A percentile compares a stretch with the other conserved stretches of the same genome.
Evolutionary conservation across 2,113 vertebrate genomes (phyloP).

Genomic region (Salvator merianae): DNA sequence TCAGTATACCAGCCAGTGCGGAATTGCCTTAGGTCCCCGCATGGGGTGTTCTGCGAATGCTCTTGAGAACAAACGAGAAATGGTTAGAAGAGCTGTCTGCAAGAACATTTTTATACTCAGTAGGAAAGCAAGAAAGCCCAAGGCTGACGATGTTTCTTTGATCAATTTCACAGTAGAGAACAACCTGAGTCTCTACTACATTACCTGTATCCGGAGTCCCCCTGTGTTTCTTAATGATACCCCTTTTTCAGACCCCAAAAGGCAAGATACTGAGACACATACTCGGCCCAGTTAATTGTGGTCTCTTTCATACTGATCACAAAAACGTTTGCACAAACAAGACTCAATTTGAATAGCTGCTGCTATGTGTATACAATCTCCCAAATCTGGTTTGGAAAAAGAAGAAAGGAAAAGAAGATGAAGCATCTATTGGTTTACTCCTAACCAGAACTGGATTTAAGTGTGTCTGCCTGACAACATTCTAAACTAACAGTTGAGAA

Average conservation of each 20-base stretch:
- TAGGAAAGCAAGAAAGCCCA: not conserved
- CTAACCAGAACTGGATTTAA: not conserved
- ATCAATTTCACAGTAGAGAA: too few relatives aligned
- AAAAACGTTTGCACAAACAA: not conserved
- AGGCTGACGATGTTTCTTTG: not conserved
- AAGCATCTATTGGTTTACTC: not conserved
- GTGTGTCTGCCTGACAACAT: constrained; percentile 33
- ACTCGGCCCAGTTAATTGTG: not conserved
- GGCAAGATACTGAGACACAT: not conserved
- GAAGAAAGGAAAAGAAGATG: too few relatives aligned
- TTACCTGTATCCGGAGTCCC: not conserved
- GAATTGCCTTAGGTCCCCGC: too few relatives aligned
- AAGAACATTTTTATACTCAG: not conserved
- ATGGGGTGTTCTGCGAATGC: not conserved
- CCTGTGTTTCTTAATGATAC: too few relatives aligned
- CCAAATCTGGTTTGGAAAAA: not conserved
- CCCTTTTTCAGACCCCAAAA: too few relatives aligned
- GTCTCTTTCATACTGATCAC: too few relatives aligned
- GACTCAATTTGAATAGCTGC: not conserved
- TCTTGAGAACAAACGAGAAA: not conserved
- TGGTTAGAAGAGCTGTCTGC: not conserved
- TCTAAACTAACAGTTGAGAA: constrained; percentile 36
- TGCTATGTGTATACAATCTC: not conserved
- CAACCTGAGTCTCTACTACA: not conserved
- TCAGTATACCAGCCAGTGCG: too few relatives aligned